These are phyloP conservation scores for Onchidella celtica DNA, from an alignment of 2,888 invertebrate species.

Conservation along the genomic window DNA sequence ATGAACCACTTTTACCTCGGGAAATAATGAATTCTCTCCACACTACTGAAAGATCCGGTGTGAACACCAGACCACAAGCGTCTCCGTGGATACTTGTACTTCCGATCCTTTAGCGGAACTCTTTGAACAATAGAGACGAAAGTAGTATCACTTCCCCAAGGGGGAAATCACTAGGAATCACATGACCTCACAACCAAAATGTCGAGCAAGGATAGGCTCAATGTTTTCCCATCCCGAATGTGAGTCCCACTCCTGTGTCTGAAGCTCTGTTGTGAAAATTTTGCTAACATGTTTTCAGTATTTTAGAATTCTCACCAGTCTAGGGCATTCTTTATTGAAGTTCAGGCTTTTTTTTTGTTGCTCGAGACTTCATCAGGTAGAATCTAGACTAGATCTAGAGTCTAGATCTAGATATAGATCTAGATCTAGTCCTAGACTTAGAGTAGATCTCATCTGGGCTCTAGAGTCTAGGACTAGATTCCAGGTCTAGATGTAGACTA, in stretches of 20 bases:
- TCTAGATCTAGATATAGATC: too few relatives aligned
- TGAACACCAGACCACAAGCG: too few relatives aligned
- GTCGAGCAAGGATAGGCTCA: conserved; percentile 74
- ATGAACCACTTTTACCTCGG: too few relatives aligned
- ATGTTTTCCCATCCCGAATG: conserved; percentile 78
- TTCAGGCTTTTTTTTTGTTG: background rate
- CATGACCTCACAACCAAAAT: conserved; percentile 59
- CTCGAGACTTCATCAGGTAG: too few relatives aligned
- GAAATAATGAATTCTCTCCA: too few relatives aligned
- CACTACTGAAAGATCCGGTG: too few relatives aligned
- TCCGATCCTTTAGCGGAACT: conserved; percentile 19
- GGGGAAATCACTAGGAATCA: conserved; percentile 33
- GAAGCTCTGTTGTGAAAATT: background rate
- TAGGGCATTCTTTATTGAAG: background rate
- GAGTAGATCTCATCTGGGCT: too few relatives aligned
- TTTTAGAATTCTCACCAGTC: background rate
- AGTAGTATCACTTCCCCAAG: conserved; percentile 26
- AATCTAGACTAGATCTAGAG: too few relatives aligned
- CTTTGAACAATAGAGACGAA: background rate
- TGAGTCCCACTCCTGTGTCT: conserved; percentile 56
- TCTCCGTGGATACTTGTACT: conserved; percentile 27
- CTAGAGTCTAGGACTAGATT: too few relatives aligned
- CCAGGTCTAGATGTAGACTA: too few relatives aligned
- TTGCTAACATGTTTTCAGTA: background rate
- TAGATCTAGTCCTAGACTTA: too few relatives aligned